A percentile compares a stretch with the other conserved stretches of the same genome.
phyloP scores from a whole-genome alignment of 2,797 vertebrate species.

The Poecilia velifera region DNA sequence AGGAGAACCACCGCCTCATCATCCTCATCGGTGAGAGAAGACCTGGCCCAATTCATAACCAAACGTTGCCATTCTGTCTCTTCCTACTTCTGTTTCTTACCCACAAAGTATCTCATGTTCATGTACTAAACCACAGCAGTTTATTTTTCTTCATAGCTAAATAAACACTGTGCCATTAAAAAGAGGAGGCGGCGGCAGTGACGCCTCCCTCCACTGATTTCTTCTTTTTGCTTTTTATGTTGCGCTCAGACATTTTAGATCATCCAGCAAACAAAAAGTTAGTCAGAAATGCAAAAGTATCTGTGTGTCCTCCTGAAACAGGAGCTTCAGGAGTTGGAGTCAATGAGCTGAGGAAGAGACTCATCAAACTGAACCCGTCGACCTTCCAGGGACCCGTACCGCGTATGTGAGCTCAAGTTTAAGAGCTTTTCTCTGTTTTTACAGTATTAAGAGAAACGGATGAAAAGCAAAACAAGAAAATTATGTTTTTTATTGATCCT shows the following conservation, averaged over 20 bases:
- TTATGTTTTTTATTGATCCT: neutral
- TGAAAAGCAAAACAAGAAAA: neutral
- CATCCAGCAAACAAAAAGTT: neutral
- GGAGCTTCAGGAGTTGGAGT: conserved; percentile 92
- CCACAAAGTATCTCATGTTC: neutral
- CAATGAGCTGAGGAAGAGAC: conserved; percentile 87
- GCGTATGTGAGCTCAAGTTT: conserved; percentile 78
- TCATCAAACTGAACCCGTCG: conserved; percentile 86
- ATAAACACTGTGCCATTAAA: neutral
- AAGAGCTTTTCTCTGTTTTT: neutral
- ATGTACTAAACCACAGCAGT: neutral
- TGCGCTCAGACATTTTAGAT: neutral
- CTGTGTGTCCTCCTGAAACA: conserved; percentile 47
- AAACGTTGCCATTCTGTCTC: neutral
- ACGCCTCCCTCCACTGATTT: neutral
- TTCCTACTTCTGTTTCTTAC: neutral
- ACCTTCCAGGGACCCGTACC: conserved; percentile 88
- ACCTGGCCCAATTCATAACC: neutral
- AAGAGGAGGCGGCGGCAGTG: too few relatives aligned
- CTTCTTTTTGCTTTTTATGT: neutral
- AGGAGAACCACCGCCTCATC: conserved; percentile 85
- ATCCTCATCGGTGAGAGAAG: conserved; percentile 85
- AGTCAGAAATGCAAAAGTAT: neutral
- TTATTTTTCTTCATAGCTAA: neutral
- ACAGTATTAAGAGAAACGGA: neutral